Evolutionary conservation across 2,888 invertebrate genomes (phyloP).

Genomic region (Liposcelis brunnea): DNA sequence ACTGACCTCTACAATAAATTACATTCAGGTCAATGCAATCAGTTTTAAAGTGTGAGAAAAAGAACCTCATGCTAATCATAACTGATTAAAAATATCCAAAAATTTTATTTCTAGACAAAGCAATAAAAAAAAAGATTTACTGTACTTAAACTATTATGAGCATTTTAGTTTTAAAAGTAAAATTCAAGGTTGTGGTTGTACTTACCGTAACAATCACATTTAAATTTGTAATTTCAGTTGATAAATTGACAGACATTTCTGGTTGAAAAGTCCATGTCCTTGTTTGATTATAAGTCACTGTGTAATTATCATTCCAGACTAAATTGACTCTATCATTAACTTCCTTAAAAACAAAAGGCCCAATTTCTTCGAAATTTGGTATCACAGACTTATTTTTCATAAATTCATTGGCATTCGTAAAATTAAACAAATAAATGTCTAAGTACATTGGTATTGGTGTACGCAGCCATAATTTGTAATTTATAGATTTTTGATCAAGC

Average conservation of each 20-base stretch:
- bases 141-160: too few relatives aligned
- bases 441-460: constrained; percentile 69
- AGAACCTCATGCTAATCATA: too few relatives aligned
- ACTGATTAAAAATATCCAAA: too few relatives aligned
- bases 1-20: neutral
- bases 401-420: constrained; percentile 51
- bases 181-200: too few relatives aligned
- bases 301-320: constrained; percentile 43
- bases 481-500: constrained; percentile 40
- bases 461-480: constrained; percentile 56
- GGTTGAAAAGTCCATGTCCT: constrained; percentile 54
- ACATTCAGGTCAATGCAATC: too few relatives aligned
- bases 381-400: constrained; percentile 25
- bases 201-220: constrained; percentile 62
- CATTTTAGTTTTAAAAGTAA: too few relatives aligned
- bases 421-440: constrained; percentile 55
- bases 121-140: too few relatives aligned
- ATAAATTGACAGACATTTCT: constrained; percentile 48
- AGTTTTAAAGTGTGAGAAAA: too few relatives aligned
- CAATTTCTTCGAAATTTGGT: constrained; percentile 43
- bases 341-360: constrained; percentile 52
- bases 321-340: constrained; percentile 30
- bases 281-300: constrained; percentile 57
- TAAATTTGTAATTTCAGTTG: constrained; percentile 47
- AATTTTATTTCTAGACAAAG: too few relatives aligned